Evolutionary conservation across 2,888 invertebrate genomes (phyloP), one percentile per base, ranked within the genome.

Genomic region (Eulithis prunata): DNA sequence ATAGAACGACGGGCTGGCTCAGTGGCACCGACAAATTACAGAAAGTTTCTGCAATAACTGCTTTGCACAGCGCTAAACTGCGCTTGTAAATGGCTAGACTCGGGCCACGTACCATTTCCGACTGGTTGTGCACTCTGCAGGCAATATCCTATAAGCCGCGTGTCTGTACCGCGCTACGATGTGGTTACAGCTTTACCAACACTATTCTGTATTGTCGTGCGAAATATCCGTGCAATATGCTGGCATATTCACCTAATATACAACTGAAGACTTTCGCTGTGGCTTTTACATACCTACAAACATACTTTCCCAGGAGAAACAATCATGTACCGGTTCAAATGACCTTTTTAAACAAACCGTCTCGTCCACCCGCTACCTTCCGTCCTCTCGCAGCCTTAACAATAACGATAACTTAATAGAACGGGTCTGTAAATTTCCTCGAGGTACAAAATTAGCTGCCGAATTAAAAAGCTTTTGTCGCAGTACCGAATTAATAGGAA

Each of bases 401-500:
- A 43, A 53, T 53, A 13, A 51, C 59, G 6, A 45, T 60, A 45
- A 60, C 12, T 53, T 12, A 60, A 53, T 59, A 52, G n/a, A 14
- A 13, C 13, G 53, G 41, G 46, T 41, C 21, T 57, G 45, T 45
- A 38, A 28, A 49, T 53, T 21, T 46, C 51, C 14, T 47, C n/a
- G 43, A 56, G 38, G 10, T 49, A 46, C 45, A 61, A 65, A 21
- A 64, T 63, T 57, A 67, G 58, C 53, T 28, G 46, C 57, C 58
- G 54, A 53, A n/a, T 46, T 54, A 32, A 41, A 46, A 57, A 43
- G 47, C 51, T 53, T 58, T 43, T 54, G 52, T 56, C 54, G 52
- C 59, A 54, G 63, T 14, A 32, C 62, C 56, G 61, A 69, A 67
- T 71, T 67, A 61, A 72, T 74, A 71, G 64, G 47, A 62, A 69